Evolutionary conservation across 1,140 invertebrate genomes (phyloP).

Genomic region (Acromyrmex heyeri): DNA sequence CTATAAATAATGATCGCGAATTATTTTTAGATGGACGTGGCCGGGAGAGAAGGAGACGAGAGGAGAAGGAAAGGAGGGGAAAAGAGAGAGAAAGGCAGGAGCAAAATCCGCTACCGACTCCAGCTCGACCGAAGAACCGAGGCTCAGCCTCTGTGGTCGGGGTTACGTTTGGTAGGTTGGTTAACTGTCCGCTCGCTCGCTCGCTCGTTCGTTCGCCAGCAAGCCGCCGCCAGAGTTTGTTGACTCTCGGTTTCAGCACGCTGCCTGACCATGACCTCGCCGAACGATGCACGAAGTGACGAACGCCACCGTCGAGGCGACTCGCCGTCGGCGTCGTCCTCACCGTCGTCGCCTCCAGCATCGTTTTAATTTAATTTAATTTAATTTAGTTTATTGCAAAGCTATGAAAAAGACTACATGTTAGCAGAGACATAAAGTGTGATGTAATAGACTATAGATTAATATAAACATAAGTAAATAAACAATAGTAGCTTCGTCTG

Average conservation of each 20-base stretch:
- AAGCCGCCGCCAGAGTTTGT: conserved; percentile 82
- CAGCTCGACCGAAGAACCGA: conserved; percentile 59
- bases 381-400: too few relatives aligned
- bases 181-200: conserved; percentile 73
- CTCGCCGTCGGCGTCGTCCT: conserved; percentile 32
- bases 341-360: conserved; percentile 17
- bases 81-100: background rate
- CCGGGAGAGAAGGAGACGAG: background rate
- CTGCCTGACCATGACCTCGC: conserved; percentile 86
- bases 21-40: conserved; percentile 73
- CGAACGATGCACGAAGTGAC: conserved; percentile 84
- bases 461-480: too few relatives aligned
- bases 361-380: background rate
- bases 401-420: too few relatives aligned
- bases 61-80: background rate
- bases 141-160: conserved; percentile 62
- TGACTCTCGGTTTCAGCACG: conserved; percentile 86
- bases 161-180: conserved; percentile 75
- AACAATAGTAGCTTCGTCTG: too few relatives aligned
- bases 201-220: conserved; percentile 49
- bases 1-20: conserved; percentile 76
- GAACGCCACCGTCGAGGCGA: conserved; percentile 73
- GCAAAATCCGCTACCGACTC: conserved; percentile 60
- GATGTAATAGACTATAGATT: too few relatives aligned
- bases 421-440: too few relatives aligned